These are phyloP conservation scores for Chamaetylas fuelleborni DNA, from an alignment of 2,113 vertebrate genomes.

Conservation along the genomic window DNA sequence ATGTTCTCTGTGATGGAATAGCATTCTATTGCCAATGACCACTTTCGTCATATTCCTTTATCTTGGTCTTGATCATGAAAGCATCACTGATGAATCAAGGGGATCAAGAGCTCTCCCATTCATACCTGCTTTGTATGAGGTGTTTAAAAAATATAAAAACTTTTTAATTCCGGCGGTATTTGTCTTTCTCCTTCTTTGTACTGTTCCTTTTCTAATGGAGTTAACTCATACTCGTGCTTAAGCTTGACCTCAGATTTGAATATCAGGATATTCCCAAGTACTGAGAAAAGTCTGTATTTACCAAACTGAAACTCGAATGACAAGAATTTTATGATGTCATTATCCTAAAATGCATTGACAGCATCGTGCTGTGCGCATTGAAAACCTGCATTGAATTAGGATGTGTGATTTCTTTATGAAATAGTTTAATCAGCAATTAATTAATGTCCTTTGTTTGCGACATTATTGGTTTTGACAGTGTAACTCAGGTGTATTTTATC, in stretches of 20 bases:
- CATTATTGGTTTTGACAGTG: not conserved
- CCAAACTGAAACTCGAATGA: not conserved
- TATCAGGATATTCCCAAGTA: not conserved
- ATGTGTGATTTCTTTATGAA: not conserved
- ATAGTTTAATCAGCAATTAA: not conserved
- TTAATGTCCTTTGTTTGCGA: not conserved
- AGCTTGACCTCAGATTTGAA: not conserved
- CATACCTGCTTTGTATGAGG: not conserved
- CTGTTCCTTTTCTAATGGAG: not conserved
- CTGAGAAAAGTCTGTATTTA: not conserved
- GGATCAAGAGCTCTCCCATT: not conserved
- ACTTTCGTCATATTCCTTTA: not conserved
- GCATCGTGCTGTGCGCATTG: not conserved
- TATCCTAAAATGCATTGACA: not conserved
- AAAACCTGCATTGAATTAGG: not conserved
- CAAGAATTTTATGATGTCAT: not conserved
- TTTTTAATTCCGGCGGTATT: not conserved
- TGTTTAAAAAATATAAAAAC: not conserved
- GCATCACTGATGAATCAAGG: not conserved
- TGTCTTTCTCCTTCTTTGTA: not conserved
- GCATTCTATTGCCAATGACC: not conserved
- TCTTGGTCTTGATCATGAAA: not conserved
- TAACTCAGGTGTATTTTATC: not conserved
- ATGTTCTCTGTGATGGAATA: not conserved
- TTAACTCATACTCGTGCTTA: not conserved